These are phyloP conservation scores for Cuculus canorus DNA, from an alignment of 2,797 vertebrate genomes.

Conservation along the genomic window DNA sequence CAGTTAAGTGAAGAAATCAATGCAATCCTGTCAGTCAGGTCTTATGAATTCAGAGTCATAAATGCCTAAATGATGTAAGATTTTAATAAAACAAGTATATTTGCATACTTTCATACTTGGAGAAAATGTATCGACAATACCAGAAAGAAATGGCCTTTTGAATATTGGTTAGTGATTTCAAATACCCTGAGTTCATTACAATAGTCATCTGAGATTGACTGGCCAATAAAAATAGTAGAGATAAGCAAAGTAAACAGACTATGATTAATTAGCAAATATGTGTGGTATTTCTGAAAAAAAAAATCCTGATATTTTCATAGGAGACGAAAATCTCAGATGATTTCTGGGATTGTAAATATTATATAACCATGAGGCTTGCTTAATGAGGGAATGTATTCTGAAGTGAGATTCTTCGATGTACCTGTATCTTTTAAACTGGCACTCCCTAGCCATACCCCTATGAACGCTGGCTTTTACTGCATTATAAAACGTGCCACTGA, in stretches of 20 bases:
- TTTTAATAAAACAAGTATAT: constrained; percentile 39
- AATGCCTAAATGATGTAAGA: constrained; percentile 3
- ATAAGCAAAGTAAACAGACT: constrained; percentile 33
- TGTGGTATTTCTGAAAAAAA: constrained; percentile 15
- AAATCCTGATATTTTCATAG: constrained; percentile 43
- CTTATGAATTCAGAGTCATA: neutral
- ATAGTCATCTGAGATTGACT: constrained; percentile 18
- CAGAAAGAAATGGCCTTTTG: constrained; percentile 27
- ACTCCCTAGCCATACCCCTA: neutral
- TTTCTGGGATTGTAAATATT: neutral
- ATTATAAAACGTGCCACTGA: neutral
- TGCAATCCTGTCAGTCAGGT: neutral
- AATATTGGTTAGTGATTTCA: constrained; percentile 67
- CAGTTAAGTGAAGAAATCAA: neutral
- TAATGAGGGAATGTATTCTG: neutral
- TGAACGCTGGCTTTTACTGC: neutral
- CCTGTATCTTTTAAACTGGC: neutral
- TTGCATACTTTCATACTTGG: constrained; percentile 21
- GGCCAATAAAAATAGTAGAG: constrained; percentile 14
- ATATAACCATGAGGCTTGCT: neutral
- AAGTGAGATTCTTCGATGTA: neutral
- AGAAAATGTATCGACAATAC: neutral
- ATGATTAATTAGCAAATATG: constrained; percentile 54
- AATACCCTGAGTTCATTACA: constrained; percentile 62
- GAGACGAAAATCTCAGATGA: neutral